These are phyloP conservation scores for Parazoanthus atlanticus DNA, from an alignment of 92 coral and sea anemone genomes.

Conservation along the genomic window DNA sequence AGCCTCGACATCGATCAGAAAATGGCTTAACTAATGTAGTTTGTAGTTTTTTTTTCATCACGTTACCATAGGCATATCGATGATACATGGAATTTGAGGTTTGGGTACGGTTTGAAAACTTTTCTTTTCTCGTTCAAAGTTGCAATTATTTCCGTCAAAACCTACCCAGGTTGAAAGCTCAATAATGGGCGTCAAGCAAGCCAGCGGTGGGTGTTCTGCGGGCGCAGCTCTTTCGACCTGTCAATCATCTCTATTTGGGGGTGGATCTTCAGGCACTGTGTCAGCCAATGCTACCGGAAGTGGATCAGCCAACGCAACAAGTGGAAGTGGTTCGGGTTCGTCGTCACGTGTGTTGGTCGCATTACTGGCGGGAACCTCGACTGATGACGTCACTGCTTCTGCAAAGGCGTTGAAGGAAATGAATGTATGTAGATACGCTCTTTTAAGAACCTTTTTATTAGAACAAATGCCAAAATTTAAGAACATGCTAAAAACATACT, in stretches of 20 bases:
- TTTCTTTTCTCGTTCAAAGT: too few relatives aligned
- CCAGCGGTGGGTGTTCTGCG: conserved; percentile 36
- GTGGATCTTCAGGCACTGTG: neutral
- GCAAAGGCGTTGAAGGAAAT: conserved; percentile 24
- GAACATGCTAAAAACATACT: too few relatives aligned
- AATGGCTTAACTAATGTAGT: too few relatives aligned
- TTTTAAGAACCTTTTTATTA: too few relatives aligned
- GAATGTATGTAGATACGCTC: neutral
- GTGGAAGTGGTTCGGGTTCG: neutral
- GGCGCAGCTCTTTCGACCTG: conserved; percentile 39
- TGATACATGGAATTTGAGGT: too few relatives aligned
- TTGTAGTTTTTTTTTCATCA: too few relatives aligned
- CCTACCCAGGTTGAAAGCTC: conserved; percentile 4
- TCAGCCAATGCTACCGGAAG: neutral
- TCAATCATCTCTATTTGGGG: conserved; percentile 27
- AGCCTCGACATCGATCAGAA: too few relatives aligned
- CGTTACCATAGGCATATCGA: too few relatives aligned
- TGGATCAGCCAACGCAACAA: neutral
- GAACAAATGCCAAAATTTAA: too few relatives aligned
- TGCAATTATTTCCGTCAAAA: too few relatives aligned
- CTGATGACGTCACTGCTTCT: conserved; percentile 22
- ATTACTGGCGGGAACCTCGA: conserved; percentile 27
- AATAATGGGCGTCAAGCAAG: conserved; percentile 4
- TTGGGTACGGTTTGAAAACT: too few relatives aligned
- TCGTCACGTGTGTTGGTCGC: conserved; percentile 24